These are phyloP conservation scores for Drosophila robusta DNA, from an alignment of 2,888 invertebrate species.

Conservation along the genomic window DNA sequence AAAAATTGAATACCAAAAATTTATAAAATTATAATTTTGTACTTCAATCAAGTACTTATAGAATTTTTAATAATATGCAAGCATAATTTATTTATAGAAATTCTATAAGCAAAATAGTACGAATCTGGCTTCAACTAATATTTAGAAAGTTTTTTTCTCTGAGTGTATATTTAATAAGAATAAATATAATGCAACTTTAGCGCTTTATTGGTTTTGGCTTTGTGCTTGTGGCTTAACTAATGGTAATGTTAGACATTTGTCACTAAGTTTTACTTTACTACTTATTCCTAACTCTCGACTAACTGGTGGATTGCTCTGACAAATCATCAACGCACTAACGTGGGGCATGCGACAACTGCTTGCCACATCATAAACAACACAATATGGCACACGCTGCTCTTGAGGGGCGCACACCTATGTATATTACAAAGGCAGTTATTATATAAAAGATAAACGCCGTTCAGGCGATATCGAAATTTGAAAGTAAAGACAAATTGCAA, in stretches of 20 bases:
- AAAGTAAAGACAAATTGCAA: constrained; percentile 60
- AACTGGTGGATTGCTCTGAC: constrained; percentile 12
- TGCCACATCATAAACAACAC: constrained; percentile 1
- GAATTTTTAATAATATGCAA: too few species aligned
- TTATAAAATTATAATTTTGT: too few species aligned
- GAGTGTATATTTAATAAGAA: neutral
- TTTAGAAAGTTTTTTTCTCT: neutral
- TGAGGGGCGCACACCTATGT: constrained; percentile 9
- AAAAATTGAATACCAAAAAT: too few species aligned
- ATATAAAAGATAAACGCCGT: constrained; percentile 53
- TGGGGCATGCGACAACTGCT: neutral
- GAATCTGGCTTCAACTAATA: too few species aligned
- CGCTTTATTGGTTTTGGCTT: neutral
- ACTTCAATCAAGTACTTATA: too few species aligned
- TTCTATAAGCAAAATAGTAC: too few species aligned
- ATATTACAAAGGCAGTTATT: constrained; percentile 52
- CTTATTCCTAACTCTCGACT: constrained; percentile 9
- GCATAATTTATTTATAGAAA: too few species aligned
- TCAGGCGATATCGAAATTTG: constrained; percentile 53
- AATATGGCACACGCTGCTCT: constrained; percentile 22
- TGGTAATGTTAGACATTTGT: constrained; percentile 7
- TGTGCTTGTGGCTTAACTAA: neutral
- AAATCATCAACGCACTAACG: constrained; percentile 24
- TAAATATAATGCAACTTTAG: neutral
- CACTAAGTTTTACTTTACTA: constrained; percentile 35